A percentile compares a stretch with the other conserved stretches of the same genome.
phyloP scores from a whole-genome alignment of 2,888 invertebrate genomes.

The Homarus gammarus region DNA sequence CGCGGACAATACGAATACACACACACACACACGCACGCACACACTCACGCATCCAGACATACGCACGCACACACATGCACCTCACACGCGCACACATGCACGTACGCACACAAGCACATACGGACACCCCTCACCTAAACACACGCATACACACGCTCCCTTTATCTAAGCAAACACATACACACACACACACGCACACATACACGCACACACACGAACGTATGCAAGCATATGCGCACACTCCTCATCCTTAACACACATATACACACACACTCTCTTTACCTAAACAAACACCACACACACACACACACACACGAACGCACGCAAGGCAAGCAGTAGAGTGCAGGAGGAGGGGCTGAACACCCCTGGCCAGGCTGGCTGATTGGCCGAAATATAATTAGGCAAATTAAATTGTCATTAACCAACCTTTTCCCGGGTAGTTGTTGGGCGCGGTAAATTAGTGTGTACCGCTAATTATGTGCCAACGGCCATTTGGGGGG shows the following conservation, averaged over 20 bases:
- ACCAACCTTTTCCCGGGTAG: conserved; percentile 37
- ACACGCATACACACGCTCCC: no score
- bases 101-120: background rate
- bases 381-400: conserved; percentile 51
- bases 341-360: no score
- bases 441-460: conserved; percentile 43
- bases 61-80: background rate
- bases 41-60: no score
- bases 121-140: no score
- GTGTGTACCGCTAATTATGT: conserved; percentile 48
- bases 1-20: no score
- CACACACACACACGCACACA: conserved; percentile 32
- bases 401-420: conserved; percentile 49
- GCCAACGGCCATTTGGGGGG: conserved; percentile 25
- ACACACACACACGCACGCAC: background rate
- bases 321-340: background rate
- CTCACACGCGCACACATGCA: no score
- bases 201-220: conserved; percentile 23
- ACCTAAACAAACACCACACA: no score
- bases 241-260: background rate
- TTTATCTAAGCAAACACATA: background rate
- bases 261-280: background rate
- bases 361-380: conserved; percentile 26
- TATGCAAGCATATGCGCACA: background rate
- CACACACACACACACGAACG: background rate